These are phyloP conservation scores for Cosmopolites sordidus DNA, from an alignment of 2,888 invertebrate genomes.

Conservation along the genomic window DNA sequence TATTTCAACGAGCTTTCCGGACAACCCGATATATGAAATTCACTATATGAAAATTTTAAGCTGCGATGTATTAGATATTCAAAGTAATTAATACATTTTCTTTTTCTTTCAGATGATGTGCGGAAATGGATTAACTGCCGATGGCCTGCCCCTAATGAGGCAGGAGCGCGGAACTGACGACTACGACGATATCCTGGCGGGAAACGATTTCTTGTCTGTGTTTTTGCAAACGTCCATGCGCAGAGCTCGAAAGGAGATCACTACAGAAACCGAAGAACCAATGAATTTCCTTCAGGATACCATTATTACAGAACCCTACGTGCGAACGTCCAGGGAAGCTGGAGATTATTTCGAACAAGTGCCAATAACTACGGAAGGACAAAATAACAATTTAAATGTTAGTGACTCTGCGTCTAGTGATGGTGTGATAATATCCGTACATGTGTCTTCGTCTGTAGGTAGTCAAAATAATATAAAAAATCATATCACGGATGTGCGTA, in stretches of 20 bases:
- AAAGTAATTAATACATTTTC: neutral
- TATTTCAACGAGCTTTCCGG: no score
- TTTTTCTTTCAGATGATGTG: slow-evolving; percentile 41
- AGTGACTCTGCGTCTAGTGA: slow-evolving; percentile 33
- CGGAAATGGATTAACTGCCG: slow-evolving; percentile 40
- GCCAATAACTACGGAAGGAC: slow-evolving; percentile 23
- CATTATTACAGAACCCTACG: slow-evolving; percentile 21
- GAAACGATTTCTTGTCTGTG: slow-evolving; percentile 50
- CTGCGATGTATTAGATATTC: no score
- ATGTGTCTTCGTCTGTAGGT: slow-evolving; percentile 51
- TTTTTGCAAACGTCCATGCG: slow-evolving; percentile 41
- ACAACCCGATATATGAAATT: no score
- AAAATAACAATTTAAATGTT: slow-evolving; percentile 14
- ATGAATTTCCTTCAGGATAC: slow-evolving; percentile 23
- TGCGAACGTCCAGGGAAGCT: slow-evolving; percentile 30
- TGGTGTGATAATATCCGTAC: slow-evolving; percentile 51
- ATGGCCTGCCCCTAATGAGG: slow-evolving; percentile 42
- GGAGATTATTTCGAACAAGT: slow-evolving; percentile 15
- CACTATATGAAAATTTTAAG: no score
- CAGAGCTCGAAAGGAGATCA: slow-evolving; percentile 16
- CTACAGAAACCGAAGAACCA: slow-evolving; percentile 19
- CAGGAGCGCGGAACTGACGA: slow-evolving; percentile 40
- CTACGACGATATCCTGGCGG: slow-evolving; percentile 48
- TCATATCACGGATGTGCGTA: slow-evolving; percentile 25
- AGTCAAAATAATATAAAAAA: slow-evolving; percentile 34